phyloP scores from a whole-genome alignment of 2,888 invertebrate genomes.

The Priocnemis perturbator region DNA sequence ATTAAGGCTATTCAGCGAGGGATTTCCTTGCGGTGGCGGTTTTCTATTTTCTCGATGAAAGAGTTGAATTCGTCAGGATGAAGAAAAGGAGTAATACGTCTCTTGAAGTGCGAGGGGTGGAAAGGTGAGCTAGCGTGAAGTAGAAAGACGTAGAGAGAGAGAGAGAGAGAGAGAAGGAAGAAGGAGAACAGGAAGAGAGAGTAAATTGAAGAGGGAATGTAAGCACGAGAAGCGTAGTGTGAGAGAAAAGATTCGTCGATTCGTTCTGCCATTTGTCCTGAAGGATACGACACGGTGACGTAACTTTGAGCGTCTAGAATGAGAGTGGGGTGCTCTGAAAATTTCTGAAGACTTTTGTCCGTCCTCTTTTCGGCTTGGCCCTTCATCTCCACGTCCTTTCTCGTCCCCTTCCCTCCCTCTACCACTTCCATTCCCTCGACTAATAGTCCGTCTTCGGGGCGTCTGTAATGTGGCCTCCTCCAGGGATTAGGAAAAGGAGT shows the following conservation, averaged over 20 bases:
- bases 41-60: constrained; percentile 3
- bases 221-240: background rate
- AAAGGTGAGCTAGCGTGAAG: constrained; percentile 19
- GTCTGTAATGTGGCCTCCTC: constrained; percentile 21
- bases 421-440: constrained; percentile 11
- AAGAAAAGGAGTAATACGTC: constrained; percentile 10
- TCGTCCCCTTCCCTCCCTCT: background rate
- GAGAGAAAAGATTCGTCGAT: constrained; percentile 2
- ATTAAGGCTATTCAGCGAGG: no score
- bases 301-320: constrained; percentile 33
- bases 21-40: background rate
- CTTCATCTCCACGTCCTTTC: constrained; percentile 4
- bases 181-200: constrained; percentile 17
- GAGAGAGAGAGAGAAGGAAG: no score
- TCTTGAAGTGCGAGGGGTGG: background rate
- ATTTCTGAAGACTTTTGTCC: constrained; percentile 25
- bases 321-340: constrained; percentile 39
- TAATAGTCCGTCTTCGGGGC: constrained; percentile 40
- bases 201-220: no score
- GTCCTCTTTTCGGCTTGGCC: constrained; percentile 7
- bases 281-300: constrained; percentile 8
- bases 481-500: constrained; percentile 41
- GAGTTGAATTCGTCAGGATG: constrained; percentile 9
- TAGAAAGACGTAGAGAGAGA: constrained; percentile 16
- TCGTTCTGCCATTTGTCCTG: background rate